A percentile compares a stretch with the other conserved stretches of the same genome.
Evolutionary conservation across 1,140 invertebrate genomes (phyloP).

Genomic region (Holotrichia oblita): DNA sequence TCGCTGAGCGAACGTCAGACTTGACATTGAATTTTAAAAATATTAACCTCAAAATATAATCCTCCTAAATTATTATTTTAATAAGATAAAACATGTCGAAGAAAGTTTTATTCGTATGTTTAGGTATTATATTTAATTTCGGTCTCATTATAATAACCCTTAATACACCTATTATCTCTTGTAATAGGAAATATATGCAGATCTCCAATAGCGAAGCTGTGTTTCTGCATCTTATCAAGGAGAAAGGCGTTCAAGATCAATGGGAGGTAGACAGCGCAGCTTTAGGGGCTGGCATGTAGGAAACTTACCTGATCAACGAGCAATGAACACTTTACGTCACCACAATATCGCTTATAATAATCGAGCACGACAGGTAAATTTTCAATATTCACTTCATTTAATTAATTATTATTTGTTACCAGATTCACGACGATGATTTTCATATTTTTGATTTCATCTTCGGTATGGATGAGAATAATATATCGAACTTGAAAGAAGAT

Average conservation of each 20-base stretch:
- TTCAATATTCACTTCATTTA: background rate
- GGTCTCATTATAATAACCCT: slow-evolving; percentile 42
- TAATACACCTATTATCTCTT: slow-evolving; percentile 43
- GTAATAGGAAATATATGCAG: slow-evolving; percentile 88
- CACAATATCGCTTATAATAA: slow-evolving; percentile 79
- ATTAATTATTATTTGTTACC: background rate
- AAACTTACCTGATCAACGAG: slow-evolving; percentile 80
- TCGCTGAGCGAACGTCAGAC: background rate
- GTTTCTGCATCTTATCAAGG: slow-evolving; percentile 72
- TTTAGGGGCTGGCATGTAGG: slow-evolving; percentile 87
- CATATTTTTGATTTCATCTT: slow-evolving; percentile 85
- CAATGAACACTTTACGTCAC: slow-evolving; percentile 74
- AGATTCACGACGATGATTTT: slow-evolving; percentile 70
- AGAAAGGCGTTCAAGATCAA: slow-evolving; percentile 59
- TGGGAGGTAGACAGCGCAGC: slow-evolving; percentile 93
- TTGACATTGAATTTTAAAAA: slow-evolving; percentile 1
- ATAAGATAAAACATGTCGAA: slow-evolving; percentile 38
- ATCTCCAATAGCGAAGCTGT: slow-evolving; percentile 96
- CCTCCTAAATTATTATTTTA: background rate
- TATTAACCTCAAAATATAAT: no score
- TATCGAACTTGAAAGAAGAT: slow-evolving; percentile 70
- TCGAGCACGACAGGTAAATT: slow-evolving; percentile 75
- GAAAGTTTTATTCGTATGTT: slow-evolving; percentile 66
- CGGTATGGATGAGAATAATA: slow-evolving; percentile 90
- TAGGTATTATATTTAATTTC: slow-evolving; percentile 68